Evolutionary conservation across 2,888 invertebrate species (phyloP).

Genomic region (Rhyacophila evoluta): DNA sequence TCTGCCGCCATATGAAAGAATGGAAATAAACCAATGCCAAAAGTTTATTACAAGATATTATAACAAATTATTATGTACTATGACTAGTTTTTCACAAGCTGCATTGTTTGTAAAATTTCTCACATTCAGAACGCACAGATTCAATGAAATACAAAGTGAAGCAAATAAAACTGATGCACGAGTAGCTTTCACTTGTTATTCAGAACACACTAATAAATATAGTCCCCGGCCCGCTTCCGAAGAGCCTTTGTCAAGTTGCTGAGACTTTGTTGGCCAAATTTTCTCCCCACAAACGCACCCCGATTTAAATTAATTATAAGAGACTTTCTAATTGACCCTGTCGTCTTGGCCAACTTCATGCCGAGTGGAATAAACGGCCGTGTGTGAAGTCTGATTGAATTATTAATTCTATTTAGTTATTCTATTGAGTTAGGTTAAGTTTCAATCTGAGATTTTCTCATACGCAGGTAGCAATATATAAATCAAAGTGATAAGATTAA

Average conservation of each 20-base stretch:
- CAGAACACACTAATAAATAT: constrained; percentile 24
- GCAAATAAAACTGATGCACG: background rate
- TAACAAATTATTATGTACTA: too few relatives aligned
- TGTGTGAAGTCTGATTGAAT: constrained; percentile 1
- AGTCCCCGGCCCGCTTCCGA: background rate
- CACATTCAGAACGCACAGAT: background rate
- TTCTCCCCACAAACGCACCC: constrained; percentile 18
- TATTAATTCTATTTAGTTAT: background rate
- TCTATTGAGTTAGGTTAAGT: too few relatives aligned
- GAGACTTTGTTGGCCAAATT: constrained; percentile 21
- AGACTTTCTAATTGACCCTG: constrained; percentile 14
- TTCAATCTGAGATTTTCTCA: too few relatives aligned
- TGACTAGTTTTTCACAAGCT: too few relatives aligned
- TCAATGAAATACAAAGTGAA: background rate
- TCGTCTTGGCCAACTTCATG: background rate
- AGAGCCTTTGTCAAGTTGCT: background rate
- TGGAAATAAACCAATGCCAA: too few relatives aligned
- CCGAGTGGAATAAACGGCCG: background rate
- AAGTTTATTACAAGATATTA: too few relatives aligned
- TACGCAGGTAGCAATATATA: too few relatives aligned
- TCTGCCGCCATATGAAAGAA: too few relatives aligned
- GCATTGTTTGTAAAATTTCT: background rate
- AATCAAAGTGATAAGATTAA: too few relatives aligned
- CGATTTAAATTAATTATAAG: constrained; percentile 19
- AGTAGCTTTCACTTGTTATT: constrained; percentile 9